Conservation (phyloP, 2,113 vertebrate genomes). For the Zosterops pallidus region DNA sequence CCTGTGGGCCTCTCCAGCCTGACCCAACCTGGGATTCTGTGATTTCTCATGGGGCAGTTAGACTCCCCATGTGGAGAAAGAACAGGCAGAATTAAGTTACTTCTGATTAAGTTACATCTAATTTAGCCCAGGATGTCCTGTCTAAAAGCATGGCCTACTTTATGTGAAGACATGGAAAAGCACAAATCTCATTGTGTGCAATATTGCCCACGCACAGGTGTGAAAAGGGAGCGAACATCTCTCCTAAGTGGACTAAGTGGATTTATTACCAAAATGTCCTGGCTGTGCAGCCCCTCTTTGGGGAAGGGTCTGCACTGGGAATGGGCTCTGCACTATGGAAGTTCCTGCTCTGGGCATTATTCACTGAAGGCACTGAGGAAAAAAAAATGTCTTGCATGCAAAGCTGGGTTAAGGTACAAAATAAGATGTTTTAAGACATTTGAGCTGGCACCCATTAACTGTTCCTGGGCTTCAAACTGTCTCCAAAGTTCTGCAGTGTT, state of each 20-base stretch:
- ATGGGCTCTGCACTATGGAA: neutral
- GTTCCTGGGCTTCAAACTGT: neutral
- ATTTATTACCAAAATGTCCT: neutral
- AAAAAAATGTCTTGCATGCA: neutral
- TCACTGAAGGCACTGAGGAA: neutral
- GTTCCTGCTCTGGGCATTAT: neutral
- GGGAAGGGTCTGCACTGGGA: neutral
- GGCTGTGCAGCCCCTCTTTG: neutral
- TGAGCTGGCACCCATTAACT: neutral
- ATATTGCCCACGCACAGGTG: accelerated
- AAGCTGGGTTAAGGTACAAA: neutral
- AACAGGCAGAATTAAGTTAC: neutral
- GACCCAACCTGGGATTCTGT: accelerated
- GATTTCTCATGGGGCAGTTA: neutral
- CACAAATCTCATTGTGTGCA: neutral
- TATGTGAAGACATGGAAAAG: neutral
- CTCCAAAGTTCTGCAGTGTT: neutral
- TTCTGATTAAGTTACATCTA: neutral
- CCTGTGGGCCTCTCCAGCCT: neutral
- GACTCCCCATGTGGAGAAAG: neutral
- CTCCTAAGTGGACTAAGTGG: neutral
- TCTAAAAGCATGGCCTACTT: neutral
- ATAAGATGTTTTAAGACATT: neutral
- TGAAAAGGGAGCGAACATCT: neutral
- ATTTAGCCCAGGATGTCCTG: neutral